Conservation (phyloP, 1,140 invertebrate species). For the Grapholita molesta region DNA sequence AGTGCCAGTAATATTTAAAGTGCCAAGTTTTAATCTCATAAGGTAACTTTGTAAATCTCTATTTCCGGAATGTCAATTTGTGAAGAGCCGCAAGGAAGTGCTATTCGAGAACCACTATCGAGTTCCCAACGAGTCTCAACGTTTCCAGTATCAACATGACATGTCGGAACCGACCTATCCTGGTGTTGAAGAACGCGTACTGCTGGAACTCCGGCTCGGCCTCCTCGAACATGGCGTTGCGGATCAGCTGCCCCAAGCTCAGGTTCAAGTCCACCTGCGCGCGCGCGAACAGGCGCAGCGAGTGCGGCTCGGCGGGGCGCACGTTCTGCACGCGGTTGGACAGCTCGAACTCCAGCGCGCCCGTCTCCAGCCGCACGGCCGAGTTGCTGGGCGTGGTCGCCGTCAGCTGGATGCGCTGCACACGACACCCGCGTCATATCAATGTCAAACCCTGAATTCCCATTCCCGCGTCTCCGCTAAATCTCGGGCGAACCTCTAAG, state of each 20-base stretch:
- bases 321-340: conserved; percentile 96
- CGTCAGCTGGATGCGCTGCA: conserved; percentile 96
- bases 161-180: conserved; percentile 81
- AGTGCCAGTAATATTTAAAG: neutral
- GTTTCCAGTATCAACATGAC: neutral
- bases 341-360: conserved; percentile 92
- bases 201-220: conserved; percentile 98
- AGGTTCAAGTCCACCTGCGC: conserved; percentile 96
- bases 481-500: too few species aligned
- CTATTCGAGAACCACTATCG: too few species aligned
- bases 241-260: conserved; percentile 94
- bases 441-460: too few species aligned
- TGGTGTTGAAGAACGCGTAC: conserved; percentile 97
- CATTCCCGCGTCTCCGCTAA: too few species aligned
- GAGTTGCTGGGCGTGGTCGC: conserved; percentile 98
- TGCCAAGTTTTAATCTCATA: neutral
- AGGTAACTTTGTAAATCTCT: too few species aligned
- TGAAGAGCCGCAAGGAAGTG: too few species aligned
- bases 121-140: too few species aligned
- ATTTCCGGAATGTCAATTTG: too few species aligned
- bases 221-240: conserved; percentile 97
- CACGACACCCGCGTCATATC: neutral
- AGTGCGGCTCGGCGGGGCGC: conserved; percentile 80
- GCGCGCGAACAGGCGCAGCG: conserved; percentile 93
- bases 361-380: conserved; percentile 96